phyloP scores from a whole-genome alignment of 2,797 vertebrate species.

The Takifugu ocellatus region DNA sequence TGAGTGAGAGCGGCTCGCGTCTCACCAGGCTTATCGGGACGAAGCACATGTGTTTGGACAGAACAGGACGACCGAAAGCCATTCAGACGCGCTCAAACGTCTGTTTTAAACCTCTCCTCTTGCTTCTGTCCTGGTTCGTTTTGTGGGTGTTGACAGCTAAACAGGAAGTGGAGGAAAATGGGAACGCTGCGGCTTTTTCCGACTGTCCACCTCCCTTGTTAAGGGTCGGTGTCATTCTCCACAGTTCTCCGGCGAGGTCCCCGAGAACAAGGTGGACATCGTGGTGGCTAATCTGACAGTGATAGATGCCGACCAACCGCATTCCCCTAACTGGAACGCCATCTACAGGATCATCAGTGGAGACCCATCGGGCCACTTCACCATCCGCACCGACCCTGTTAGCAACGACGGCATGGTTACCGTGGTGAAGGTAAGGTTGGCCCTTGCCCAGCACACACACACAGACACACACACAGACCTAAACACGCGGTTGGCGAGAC shows the following conservation, averaged over 20 bases:
- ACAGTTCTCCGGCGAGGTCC: constrained; percentile 89
- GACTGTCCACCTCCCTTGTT: no score
- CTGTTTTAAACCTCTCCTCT: constrained; percentile 43
- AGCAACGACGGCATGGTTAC: constrained; percentile 93
- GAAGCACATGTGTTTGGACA: constrained; percentile 69
- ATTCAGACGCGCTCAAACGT: constrained; percentile 53
- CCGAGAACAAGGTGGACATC: constrained; percentile 85
- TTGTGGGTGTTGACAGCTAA: constrained; percentile 26
- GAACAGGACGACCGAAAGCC: constrained; percentile 55
- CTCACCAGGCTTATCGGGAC: constrained; percentile 70
- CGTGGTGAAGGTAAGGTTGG: constrained; percentile 84
- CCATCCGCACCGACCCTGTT: constrained; percentile 84
- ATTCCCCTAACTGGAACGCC: constrained; percentile 92
- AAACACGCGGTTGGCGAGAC: constrained; percentile 54
- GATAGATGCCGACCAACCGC: constrained; percentile 89
- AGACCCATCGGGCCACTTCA: constrained; percentile 88
- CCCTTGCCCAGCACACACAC: constrained; percentile 12
- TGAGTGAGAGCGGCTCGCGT: constrained; percentile 64
- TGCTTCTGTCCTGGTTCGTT: constrained; percentile 28
- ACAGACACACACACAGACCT: constrained; percentile 41
- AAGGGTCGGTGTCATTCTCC: no score
- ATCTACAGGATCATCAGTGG: constrained; percentile 91
- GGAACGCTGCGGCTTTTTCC: no score
- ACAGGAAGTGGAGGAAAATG: constrained; percentile 7
- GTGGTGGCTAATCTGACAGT: constrained; percentile 91